These are phyloP conservation scores for Agriopis aurantiaria DNA, from an alignment of 2,888 invertebrate genomes.

Conservation along the genomic window DNA sequence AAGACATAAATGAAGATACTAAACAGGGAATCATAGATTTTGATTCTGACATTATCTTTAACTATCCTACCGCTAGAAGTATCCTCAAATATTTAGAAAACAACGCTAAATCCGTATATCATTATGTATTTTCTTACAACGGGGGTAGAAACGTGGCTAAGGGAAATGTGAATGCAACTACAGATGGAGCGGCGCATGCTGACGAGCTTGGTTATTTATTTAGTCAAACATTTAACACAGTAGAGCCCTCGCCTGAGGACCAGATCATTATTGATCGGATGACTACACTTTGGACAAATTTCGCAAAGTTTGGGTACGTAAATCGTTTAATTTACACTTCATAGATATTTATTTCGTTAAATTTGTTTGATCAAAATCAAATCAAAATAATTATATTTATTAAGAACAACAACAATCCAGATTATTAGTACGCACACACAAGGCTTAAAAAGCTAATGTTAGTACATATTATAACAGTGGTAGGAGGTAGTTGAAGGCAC, in stretches of 20 bases:
- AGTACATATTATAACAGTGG: too few species aligned
- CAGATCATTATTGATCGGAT: slow-evolving; percentile 41
- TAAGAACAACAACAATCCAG: too few species aligned
- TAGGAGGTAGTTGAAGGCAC: too few species aligned
- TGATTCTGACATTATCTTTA: slow-evolving; percentile 40
- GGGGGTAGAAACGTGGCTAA: slow-evolving; percentile 39
- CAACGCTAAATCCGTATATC: slow-evolving; percentile 34
- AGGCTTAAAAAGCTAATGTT: too few species aligned
- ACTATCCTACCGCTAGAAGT: slow-evolving; percentile 33
- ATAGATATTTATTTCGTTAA: background rate
- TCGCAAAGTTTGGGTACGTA: slow-evolving; percentile 48
- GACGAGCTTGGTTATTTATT: slow-evolving; percentile 47
- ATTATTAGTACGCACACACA: too few species aligned
- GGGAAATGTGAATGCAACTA: slow-evolving; percentile 13
- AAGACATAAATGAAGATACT: slow-evolving; percentile 24
- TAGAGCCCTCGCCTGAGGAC: slow-evolving; percentile 35
- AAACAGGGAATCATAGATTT: slow-evolving; percentile 34
- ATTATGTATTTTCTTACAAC: slow-evolving; percentile 43
- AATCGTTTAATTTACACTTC: slow-evolving; percentile 13
- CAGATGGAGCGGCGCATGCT: slow-evolving; percentile 39
- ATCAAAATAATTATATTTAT: too few species aligned
- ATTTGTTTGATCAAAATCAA: too few species aligned
- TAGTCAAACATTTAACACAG: slow-evolving; percentile 11
- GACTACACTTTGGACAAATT: slow-evolving; percentile 49
- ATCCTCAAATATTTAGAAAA: slow-evolving; percentile 35